Evolutionary conservation across 2,797 vertebrate species (phyloP).

Genomic region (Setipinna tenuifilis): DNA sequence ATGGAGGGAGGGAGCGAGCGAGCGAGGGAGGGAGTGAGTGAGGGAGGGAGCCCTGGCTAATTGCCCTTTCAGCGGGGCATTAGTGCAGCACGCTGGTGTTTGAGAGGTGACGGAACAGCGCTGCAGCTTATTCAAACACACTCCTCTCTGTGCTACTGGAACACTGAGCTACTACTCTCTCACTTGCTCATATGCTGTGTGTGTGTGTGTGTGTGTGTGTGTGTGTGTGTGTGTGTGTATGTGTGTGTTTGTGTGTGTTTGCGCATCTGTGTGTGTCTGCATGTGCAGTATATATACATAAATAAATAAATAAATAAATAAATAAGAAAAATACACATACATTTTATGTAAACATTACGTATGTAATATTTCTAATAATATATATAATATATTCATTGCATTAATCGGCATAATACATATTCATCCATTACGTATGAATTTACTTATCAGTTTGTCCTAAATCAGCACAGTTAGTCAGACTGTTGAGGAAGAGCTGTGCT

Average conservation of each 20-base stretch:
- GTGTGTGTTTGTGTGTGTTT: slow-evolving; percentile 5
- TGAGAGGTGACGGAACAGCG: slow-evolving; percentile 11
- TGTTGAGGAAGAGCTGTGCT: background rate
- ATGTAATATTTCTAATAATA: too few species aligned
- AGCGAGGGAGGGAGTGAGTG: too few species aligned
- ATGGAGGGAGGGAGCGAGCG: too few species aligned
- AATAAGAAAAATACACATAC: too few species aligned
- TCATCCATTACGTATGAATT: background rate
- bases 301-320: too few species aligned
- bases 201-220: background rate
- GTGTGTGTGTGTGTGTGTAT: background rate
- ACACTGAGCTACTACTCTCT: background rate
- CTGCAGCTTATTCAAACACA: background rate
- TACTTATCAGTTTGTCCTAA: background rate
- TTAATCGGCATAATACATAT: too few species aligned
- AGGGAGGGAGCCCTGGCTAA: slow-evolving; percentile 3
- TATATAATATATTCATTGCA: too few species aligned
- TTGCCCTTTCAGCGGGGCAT: slow-evolving; percentile 44
- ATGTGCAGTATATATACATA: too few species aligned
- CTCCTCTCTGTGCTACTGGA: background rate
- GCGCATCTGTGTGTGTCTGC: too few species aligned
- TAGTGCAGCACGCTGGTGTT: slow-evolving; percentile 28
- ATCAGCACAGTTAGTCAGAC: background rate
- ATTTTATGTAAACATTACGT: too few species aligned
- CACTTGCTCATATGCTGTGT: background rate